phyloP scores from a whole-genome alignment of 2,797 vertebrate species.

The Sebastolobus alascanus region DNA sequence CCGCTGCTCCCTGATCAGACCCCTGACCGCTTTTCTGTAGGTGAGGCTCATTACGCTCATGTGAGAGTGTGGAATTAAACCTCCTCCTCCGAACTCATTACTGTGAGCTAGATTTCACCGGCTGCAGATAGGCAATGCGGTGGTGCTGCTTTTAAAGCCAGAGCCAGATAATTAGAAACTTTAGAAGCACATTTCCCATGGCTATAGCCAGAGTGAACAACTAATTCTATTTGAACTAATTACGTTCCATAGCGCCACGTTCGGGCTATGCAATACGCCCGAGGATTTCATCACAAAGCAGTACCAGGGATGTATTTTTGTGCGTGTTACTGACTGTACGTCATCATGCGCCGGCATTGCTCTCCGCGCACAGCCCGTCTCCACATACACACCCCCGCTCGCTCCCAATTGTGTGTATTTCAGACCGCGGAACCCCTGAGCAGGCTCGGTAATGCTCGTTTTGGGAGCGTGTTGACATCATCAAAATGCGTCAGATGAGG shows the following conservation, averaged over 20 bases:
- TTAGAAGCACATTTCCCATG: conserved; percentile 85
- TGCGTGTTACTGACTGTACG: conserved; percentile 52
- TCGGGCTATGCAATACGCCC: conserved; percentile 70
- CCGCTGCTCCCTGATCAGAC: conserved; percentile 66
- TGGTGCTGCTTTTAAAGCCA: conserved; percentile 85
- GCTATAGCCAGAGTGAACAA: conserved; percentile 83
- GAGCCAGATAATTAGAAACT: conserved; percentile 86
- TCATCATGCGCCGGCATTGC: conserved; percentile 39
- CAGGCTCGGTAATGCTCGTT: conserved; percentile 34
- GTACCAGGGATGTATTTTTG: conserved; percentile 66
- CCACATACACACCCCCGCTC: conserved; percentile 31
- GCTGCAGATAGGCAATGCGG: conserved; percentile 79
- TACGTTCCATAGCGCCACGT: conserved; percentile 81
- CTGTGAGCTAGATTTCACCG: conserved; percentile 83
- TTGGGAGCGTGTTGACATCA: conserved; percentile 65
- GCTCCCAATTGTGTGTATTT: conserved; percentile 52
- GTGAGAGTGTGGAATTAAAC: conserved; percentile 79
- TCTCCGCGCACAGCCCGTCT: conserved; percentile 43
- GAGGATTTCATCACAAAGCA: conserved; percentile 78
- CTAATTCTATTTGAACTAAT: conserved; percentile 87
- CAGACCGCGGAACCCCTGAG: conserved; percentile 27
- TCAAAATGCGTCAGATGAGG: conserved; percentile 52
- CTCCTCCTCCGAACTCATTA: conserved; percentile 84
- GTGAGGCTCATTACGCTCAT: conserved; percentile 79
- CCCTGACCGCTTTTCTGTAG: conserved; percentile 79